Evolutionary conservation across 2,113 vertebrate genomes (phyloP).

Genomic region (Toxostoma redivivum): DNA sequence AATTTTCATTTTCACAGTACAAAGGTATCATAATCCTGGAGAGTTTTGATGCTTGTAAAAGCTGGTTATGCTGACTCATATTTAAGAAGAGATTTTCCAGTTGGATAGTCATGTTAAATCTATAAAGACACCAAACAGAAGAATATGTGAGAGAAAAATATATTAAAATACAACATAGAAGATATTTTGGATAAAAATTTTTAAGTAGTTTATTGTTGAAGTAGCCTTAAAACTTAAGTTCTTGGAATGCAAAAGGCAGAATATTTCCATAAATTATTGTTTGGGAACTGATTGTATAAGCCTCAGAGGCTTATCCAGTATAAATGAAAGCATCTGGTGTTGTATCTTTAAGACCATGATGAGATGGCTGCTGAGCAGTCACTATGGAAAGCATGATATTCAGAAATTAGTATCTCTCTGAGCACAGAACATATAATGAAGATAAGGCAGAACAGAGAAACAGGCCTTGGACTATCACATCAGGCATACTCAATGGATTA

Average conservation of each 20-base stretch:
- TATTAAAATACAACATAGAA: not conserved
- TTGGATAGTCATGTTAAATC: not conserved
- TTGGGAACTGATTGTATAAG: not conserved
- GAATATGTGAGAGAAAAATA: not conserved
- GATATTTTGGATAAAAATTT: not conserved
- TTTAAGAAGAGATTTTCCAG: not conserved
- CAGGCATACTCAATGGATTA: not conserved
- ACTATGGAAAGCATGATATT: not conserved
- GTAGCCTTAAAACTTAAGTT: not conserved
- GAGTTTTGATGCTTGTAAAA: not conserved
- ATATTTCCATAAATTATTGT: not conserved
- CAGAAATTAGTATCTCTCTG: constrained; percentile 2
- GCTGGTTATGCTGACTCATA: not conserved
- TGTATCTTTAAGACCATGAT: not conserved
- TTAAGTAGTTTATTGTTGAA: not conserved
- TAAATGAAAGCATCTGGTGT: constrained; percentile 24
- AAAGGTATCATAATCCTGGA: not conserved
- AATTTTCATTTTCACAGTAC: not conserved
- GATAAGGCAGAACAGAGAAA: not conserved
- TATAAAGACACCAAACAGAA: not conserved
- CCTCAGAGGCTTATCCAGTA: not conserved
- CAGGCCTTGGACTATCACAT: not conserved
- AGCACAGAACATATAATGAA: not conserved
- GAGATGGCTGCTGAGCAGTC: not conserved
- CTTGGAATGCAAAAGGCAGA: not conserved